A percentile compares a stretch with the other conserved stretches of the same genome.
These are phyloP conservation scores for Puntigrus tetrazona DNA, from an alignment of 2,113 vertebrate genomes.

Conservation along the genomic window DNA sequence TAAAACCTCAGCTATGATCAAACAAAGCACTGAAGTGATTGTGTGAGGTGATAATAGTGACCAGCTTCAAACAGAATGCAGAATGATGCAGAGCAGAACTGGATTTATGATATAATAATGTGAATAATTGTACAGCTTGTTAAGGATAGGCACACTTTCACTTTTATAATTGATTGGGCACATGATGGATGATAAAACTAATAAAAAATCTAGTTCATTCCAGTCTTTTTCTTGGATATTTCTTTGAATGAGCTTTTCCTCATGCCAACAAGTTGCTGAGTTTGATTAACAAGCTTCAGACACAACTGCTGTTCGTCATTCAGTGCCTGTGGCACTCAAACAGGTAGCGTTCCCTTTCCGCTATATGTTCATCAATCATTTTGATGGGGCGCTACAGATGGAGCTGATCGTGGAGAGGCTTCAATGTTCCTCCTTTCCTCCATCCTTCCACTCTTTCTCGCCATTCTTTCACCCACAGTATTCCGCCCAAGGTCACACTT, in stretches of 20 bases:
- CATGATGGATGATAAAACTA: neutral
- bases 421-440: neutral
- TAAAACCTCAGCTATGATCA: neutral
- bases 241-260: neutral
- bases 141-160: neutral
- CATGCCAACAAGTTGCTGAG: neutral
- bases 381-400: conserved; percentile 16
- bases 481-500: conserved; percentile 4
- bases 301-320: conserved; percentile 1
- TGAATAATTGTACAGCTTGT: neutral
- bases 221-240: neutral
- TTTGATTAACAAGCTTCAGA: conserved; percentile 17
- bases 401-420: neutral
- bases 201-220: neutral
- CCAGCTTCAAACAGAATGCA: neutral
- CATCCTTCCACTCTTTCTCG: neutral
- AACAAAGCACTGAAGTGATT: neutral
- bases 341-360: neutral
- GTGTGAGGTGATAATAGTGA: neutral
- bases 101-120: neutral
- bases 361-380: conserved; percentile 20
- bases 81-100: neutral
- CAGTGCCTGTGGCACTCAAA: conserved; percentile 12
- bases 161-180: neutral
- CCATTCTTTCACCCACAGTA: neutral